Evolutionary conservation across 2,888 invertebrate genomes (phyloP).

Genomic region (Galerucella pusilla): DNA sequence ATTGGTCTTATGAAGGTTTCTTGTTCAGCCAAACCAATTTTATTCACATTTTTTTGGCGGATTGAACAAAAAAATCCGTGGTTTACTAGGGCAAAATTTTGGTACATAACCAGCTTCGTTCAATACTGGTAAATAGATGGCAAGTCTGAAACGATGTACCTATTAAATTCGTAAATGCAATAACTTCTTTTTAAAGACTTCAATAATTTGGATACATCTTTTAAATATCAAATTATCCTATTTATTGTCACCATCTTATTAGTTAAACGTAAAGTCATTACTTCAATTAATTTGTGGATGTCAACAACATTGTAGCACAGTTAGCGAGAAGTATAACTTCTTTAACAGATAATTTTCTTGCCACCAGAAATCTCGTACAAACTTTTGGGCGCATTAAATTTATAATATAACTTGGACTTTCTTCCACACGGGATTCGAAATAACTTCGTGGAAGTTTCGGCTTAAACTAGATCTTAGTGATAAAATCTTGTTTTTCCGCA

Average conservation of each 20-base stretch:
- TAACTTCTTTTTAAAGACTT: background rate
- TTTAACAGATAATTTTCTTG: conserved; percentile 32
- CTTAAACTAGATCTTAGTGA: conserved; percentile 24
- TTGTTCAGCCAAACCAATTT: no score
- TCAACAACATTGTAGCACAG: conserved; percentile 28
- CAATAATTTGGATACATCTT: background rate
- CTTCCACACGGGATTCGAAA: conserved; percentile 2
- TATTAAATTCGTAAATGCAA: no score
- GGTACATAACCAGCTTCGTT: no score
- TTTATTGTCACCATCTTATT: background rate
- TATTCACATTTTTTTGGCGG: no score
- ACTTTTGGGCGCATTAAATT: conserved; percentile 34
- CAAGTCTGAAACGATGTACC: no score
- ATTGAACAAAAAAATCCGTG: no score
- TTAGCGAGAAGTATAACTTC: conserved; percentile 26
- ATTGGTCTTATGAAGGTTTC: no score
- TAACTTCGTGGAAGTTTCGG: conserved; percentile 7
- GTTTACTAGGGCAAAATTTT: no score
- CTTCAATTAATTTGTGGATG: conserved; percentile 21
- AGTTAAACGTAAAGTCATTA: background rate
- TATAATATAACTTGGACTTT: conserved; percentile 34
- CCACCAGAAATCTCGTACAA: conserved; percentile 27
- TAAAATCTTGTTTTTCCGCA: conserved; percentile 15
- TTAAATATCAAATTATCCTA: no score
- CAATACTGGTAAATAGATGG: no score